These are phyloP conservation scores for Neodontobutis hainanensis DNA, from an alignment of 2,113 vertebrate genomes.

Conservation along the genomic window DNA sequence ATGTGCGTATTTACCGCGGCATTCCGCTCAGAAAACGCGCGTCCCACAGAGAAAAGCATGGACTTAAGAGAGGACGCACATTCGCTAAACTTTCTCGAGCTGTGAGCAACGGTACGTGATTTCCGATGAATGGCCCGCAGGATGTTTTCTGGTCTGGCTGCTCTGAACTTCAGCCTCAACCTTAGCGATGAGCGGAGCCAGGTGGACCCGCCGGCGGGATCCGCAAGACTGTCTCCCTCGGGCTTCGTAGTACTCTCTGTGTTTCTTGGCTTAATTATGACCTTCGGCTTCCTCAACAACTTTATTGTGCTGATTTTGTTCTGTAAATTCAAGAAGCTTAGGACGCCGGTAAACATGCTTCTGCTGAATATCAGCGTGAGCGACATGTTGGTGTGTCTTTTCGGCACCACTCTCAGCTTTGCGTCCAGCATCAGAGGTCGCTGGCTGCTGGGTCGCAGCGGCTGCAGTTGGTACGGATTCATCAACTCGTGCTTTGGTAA, in stretches of 20 bases:
- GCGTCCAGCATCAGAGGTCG: constrained; percentile 83
- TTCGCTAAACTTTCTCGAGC: constrained; percentile 37
- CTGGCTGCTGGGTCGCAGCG: constrained; percentile 85
- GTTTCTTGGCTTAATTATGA: constrained; percentile 86
- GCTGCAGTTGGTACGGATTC: constrained; percentile 91
- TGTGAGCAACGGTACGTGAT: constrained; percentile 4
- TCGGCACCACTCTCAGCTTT: constrained; percentile 88
- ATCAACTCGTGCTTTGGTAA: constrained; percentile 92
- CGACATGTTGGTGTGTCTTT: constrained; percentile 89
- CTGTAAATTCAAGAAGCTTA: constrained; percentile 87
- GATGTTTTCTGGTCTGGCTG: constrained; percentile 71
- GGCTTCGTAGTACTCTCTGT: constrained; percentile 84
- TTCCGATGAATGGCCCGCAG: constrained; percentile 63
- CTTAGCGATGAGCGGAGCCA: constrained; percentile 63
- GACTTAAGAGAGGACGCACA: not conserved
- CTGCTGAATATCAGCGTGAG: constrained; percentile 90
- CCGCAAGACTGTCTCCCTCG: constrained; percentile 72
- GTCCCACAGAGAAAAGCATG: constrained; percentile 5
- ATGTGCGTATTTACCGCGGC: constrained; percentile 6
- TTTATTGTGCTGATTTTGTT: constrained; percentile 86
- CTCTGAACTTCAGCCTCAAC: constrained; percentile 72
- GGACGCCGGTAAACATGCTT: constrained; percentile 89
- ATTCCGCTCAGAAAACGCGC: not conserved
- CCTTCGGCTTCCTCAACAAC: constrained; percentile 89
- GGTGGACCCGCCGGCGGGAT: constrained; percentile 50